These are phyloP conservation scores for Actinostola sp. DNA, from an alignment of 92 coral and sea anemone genomes.

Conservation along the genomic window DNA sequence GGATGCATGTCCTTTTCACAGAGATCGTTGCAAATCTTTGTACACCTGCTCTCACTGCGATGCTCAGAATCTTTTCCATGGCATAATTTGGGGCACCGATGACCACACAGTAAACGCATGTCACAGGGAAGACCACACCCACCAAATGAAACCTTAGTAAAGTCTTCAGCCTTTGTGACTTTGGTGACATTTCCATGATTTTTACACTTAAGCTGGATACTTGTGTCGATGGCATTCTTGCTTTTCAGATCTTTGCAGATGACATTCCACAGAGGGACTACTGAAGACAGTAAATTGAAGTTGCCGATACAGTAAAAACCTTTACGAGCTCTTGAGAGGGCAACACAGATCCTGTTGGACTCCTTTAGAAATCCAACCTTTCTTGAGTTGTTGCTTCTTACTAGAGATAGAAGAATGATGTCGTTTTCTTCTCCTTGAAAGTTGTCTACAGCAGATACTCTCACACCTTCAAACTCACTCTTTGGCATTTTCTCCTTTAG, in stretches of 20 bases:
- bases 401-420: conserved; percentile 86
- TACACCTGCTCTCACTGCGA: too few species aligned
- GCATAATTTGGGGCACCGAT: too few species aligned
- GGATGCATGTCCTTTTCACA: too few species aligned
- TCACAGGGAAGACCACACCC: too few species aligned
- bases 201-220: too few species aligned
- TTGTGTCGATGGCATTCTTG: too few species aligned
- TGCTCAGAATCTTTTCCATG: too few species aligned
- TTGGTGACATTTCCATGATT: too few species aligned
- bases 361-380: conserved; percentile 77
- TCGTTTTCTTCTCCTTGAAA: conserved; percentile 96
- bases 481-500: conserved; percentile 72
- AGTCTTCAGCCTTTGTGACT: too few species aligned
- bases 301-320: conserved; percentile 83
- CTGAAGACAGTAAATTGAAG: conserved; percentile 63
- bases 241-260: conserved; percentile 76
- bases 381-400: conserved; percentile 73
- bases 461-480: conserved; percentile 67
- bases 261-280: conserved; percentile 65
- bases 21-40: too few species aligned
- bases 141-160: too few species aligned
- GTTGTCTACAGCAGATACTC: conserved; percentile 90
- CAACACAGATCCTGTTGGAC: conserved; percentile 86
- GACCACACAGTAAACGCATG: too few species aligned
- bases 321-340: conserved; percentile 85